Base-by-base conservation (phyloP, 2,113 vertebrate genomes). In the Carassius gibelio region DNA sequence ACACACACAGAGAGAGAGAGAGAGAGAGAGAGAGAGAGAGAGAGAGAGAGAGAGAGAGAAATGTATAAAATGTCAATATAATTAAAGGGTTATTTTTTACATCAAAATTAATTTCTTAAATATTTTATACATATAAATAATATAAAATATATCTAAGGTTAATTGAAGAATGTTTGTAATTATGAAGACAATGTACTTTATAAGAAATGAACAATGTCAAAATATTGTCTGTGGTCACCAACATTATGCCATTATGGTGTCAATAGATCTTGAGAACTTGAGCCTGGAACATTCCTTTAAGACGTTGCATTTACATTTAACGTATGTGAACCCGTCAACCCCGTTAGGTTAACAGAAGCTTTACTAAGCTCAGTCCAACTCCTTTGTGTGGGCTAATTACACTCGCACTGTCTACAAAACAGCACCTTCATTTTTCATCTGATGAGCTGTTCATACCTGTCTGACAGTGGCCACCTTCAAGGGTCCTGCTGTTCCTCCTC, bases 371-470 rank as follows among this genome's bases (percentile, higher is more conserved):
- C 30, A 48, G 62, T 11, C 74, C 19, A 15, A 57, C 66, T 55
- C 80, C 19, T 89, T 84, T 90, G 89, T 89, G 90, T 89, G 92
- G 88, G 57, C 90, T 91, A 93, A 94, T 94, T 93, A 86, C 88
- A 85, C 84, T 85, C 38, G 45, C 26, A 89, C 85, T 93, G 92
- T 92, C 92, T 94, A 93, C 92, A 93, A 91, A 94, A 94, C 91
- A 94, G 87, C 82, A 79, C 90, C 88, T 89, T 91, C 91, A 93
- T 94, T 94, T 95, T 94, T 94, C 91, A 94, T 91, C 88, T 91
- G 88, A 85, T 69, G 21, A 84, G 88, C 87, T 84, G 91, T 61
- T 87, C 91, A 94, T 94, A 92, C 93, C 89, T 15, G 86, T 81
- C 52, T 92, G 91, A 92, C 92, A 30, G 30, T 5, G 5, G 36